These are phyloP conservation scores for Scaptomyza tumidula DNA, from an alignment of 2,888 invertebrate genomes.

Conservation along the genomic window DNA sequence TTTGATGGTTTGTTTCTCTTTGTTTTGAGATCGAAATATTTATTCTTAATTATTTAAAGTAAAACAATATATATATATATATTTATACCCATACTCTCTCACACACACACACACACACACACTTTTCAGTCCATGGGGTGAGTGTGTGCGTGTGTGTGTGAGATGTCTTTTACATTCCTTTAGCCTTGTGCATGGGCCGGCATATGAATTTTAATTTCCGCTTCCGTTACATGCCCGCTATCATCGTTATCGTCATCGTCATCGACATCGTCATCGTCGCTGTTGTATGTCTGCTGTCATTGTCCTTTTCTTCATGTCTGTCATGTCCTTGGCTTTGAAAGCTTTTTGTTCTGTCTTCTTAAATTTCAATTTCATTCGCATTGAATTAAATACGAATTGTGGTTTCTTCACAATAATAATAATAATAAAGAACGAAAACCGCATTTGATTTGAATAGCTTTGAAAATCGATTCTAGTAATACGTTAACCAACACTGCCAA, in stretches of 20 bases:
- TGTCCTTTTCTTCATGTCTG: slow-evolving; percentile 3
- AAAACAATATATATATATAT: too few relatives aligned
- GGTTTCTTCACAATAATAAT: not conserved
- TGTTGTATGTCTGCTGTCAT: slow-evolving; percentile 3
- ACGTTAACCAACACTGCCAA: slow-evolving; percentile 9
- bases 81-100: too few relatives aligned
- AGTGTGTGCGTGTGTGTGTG: slow-evolving; percentile 15
- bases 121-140: not conserved
- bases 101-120: not conserved
- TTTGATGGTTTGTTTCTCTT: too few relatives aligned
- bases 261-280: slow-evolving; percentile 22
- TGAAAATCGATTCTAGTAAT: not conserved
- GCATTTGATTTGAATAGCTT: too few relatives aligned
- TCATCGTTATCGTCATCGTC: slow-evolving; percentile 56
- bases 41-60: too few relatives aligned
- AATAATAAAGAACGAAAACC: too few relatives aligned
- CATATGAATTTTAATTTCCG: slow-evolving; percentile 72
- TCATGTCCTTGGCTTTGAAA: too few relatives aligned
- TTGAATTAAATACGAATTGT: slow-evolving; percentile 11
- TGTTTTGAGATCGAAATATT: too few relatives aligned
- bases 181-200: slow-evolving; percentile 16
- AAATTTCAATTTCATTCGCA: not conserved
- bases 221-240: slow-evolving; percentile 64
- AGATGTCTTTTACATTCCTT: slow-evolving; percentile 29
- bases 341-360: not conserved